phyloP scores from a whole-genome alignment of 2,888 invertebrate species.

The Desoria tigrina region DNA sequence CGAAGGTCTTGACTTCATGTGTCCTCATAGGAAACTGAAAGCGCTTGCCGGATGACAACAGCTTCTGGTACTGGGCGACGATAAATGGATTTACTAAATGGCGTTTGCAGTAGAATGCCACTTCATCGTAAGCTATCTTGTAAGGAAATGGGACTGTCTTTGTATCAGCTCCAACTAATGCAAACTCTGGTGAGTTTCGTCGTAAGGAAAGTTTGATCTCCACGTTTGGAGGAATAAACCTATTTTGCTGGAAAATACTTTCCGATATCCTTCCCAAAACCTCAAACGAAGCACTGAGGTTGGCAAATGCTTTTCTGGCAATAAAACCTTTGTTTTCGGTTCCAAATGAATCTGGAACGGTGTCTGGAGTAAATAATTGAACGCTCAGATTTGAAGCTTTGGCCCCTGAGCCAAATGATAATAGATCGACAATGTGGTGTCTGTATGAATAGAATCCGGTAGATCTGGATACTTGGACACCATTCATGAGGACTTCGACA shows the following conservation, averaged over 20 bases:
- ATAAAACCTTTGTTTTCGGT: background rate
- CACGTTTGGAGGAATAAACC: background rate
- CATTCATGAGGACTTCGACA: background rate
- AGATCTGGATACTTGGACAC: background rate
- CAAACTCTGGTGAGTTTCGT: background rate
- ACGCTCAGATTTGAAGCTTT: background rate
- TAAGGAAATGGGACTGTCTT: background rate
- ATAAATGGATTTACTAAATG: slow-evolving; percentile 4
- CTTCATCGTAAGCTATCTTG: slow-evolving; percentile 5
- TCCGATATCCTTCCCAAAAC: background rate
- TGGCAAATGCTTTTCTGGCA: background rate
- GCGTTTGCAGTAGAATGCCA: background rate
- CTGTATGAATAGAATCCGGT: background rate
- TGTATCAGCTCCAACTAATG: background rate
- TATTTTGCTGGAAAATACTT: background rate
- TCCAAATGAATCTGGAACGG: background rate
- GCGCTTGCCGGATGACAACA: background rate
- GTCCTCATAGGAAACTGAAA: background rate
- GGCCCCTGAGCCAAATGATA: background rate
- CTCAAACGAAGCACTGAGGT: background rate
- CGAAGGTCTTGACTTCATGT: slow-evolving; percentile 5
- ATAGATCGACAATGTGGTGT: background rate
- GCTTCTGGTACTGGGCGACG: background rate
- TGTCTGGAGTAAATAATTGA: slow-evolving; percentile 1
- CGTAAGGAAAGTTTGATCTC: slow-evolving; percentile 5